Base-by-base conservation (phyloP, 2,113 vertebrate species). In the Lagopus leucura region DNA sequence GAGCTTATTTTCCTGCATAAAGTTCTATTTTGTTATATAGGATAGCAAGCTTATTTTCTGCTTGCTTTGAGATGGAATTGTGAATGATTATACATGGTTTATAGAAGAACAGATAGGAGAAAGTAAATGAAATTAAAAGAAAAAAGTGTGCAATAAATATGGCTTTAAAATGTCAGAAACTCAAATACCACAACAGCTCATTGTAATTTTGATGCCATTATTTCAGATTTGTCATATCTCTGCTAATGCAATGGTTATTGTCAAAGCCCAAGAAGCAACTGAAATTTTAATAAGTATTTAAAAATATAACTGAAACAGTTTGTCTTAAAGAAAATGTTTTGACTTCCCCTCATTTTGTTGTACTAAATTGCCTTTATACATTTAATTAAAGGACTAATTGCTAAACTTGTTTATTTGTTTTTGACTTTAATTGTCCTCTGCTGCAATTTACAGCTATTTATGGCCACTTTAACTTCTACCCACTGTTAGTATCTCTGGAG, bases 241-340 rank as follows among this genome's bases (percentile, higher is more conserved):
- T 79, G 69, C 45, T 22, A 89, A 71, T 12, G 4, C 61, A 81
- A 19, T 45, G 50, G 2, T 90, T 43, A 91, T 90, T 93, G 43
- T 79, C 24, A 70, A 95, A 94, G 65, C 69, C 91, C 43, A 88
- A 84, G 65, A 79, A 93, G 69, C 27, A 90, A 15, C 87, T 82
- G 42, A 80, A 48, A 52, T 93, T 96, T 95, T 57, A 73, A 52
- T 78, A 25, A 75, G 47, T 38, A 58, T 87, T 96, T 90, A 16
- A 73, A 92, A 89, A 9, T 11, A 8, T 38, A 91, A 38, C 30
- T 92, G 74, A 71, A 52, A 64, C 63, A 48, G 27, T 74, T 70
- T 90, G 42, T 88, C 42, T 84, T 60, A 82, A 72, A 87, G n/a
- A 50, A 30, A 0, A 0, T 89, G 47, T 64, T 95, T 97, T 93